Base-by-base conservation (phyloP, 2,888 invertebrate genomes). In the Dascillus cervinus region DNA sequence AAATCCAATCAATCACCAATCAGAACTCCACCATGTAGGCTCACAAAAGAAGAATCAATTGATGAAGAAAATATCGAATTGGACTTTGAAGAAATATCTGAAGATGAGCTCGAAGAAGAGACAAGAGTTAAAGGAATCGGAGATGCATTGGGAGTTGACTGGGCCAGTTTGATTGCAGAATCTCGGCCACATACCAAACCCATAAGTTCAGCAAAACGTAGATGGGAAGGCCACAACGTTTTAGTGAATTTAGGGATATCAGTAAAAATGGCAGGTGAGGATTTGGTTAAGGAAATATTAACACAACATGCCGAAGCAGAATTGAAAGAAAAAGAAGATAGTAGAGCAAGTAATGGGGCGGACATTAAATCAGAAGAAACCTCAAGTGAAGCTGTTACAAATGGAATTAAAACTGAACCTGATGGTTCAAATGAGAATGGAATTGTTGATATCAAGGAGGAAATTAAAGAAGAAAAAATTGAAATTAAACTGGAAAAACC, bases 71-170 rank as follows among this genome's bases (percentile, higher is more conserved):
- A 79, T 50, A 75, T 78, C 53, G 74, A 80, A 41, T 72, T 88
- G 56, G 88, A 87, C 56, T 89, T 89, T 64, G 89, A 89, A 64
- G 88, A 89, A 66, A 88, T 89, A 52, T 88, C 88, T 9, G 89
- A 90, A 60, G 89, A 88, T 29, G 90, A 90, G 62, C 65, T 89
- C 17, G 89, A 90, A 58, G 87, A 88, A 56, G 84, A 88, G 51
- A 74, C 82, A 8, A 77, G 73, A 52, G 70, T 73, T 43, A 77
- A 70, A 63, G 79, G 83, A 17, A 74, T 91, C 39, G 89, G 89
- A 3, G 91, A 92, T 64, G 89, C 89, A n/a, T 66, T 94, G 13
- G 91, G 91, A n/a, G 91, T 94, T 1, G 91, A 94, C 64, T 92
- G 92, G 92, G 84, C 88, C 6, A 88, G 88, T 57, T 69, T 94